Conservation (phyloP, 2,113 vertebrate species). For the Origma solitaria region DNA sequence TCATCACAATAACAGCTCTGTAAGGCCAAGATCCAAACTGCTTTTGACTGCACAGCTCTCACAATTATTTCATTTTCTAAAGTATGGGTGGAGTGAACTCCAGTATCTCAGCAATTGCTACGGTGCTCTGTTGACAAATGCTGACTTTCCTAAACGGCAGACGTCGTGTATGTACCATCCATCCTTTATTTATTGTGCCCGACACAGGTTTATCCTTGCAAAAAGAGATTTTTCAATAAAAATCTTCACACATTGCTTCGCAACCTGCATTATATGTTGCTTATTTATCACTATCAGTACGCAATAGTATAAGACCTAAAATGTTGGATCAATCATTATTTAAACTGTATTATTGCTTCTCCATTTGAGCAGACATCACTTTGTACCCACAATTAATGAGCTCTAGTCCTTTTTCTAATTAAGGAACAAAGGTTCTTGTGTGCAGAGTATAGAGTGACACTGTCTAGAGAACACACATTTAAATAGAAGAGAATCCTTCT, state of each 20-base stretch:
- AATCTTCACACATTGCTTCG: neutral
- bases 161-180: neutral
- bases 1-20: neutral
- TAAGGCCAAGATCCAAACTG: constrained; percentile 19
- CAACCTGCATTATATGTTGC: neutral
- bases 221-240: constrained; percentile 26
- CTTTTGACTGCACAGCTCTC: neutral
- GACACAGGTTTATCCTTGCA: constrained; percentile 29
- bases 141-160: neutral
- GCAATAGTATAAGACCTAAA: neutral
- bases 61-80: constrained; percentile 19
- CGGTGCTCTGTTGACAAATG: neutral
- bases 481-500: constrained; percentile 59
- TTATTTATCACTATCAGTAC: constrained; percentile 8
- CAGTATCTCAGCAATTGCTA: neutral
- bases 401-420: constrained; percentile 70
- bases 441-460: constrained; percentile 55
- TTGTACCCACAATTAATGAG: constrained; percentile 71
- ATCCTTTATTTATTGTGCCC: constrained; percentile 20
- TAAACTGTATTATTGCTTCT: constrained; percentile 35
- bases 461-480: constrained; percentile 63
- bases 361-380: constrained; percentile 58
- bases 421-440: constrained; percentile 72
- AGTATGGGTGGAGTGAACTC: neutral
- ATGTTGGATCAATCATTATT: constrained; percentile 41